phyloP scores from a whole-genome alignment of 2,797 vertebrate species.

The Diglossa cyanea region DNA sequence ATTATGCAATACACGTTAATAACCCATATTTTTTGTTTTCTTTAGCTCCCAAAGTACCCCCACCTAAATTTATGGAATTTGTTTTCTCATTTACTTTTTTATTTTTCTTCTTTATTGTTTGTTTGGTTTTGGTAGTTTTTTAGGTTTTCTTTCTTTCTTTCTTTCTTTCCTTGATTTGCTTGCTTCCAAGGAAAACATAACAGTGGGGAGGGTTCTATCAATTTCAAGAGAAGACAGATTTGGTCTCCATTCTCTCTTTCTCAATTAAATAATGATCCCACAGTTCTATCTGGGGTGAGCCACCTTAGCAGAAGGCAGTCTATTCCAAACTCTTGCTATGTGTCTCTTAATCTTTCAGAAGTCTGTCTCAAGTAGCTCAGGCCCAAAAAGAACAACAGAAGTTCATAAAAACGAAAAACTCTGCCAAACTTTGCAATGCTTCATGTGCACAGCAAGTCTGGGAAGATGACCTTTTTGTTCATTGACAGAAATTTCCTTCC shows the following conservation, averaged over 20 bases:
- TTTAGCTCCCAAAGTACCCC: not conserved
- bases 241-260: not conserved
- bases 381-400: not conserved
- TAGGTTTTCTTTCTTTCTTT: not conserved
- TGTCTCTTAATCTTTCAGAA: not conserved
- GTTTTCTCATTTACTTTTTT: not conserved
- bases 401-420: not conserved
- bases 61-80: not conserved
- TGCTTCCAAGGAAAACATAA: not conserved
- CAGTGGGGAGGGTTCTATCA: not conserved
- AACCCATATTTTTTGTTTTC: not conserved
- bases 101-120: not conserved
- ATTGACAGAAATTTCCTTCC: not conserved
- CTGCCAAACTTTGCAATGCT: not conserved
- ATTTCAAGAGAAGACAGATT: not conserved
- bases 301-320: not conserved
- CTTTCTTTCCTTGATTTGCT: not conserved
- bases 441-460: not conserved
- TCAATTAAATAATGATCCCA: not conserved
- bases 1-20: not conserved
- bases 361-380: not conserved
- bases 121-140: not conserved
- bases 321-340: not conserved
- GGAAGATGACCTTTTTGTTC: not conserved
- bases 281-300: not conserved